phyloP scores from a whole-genome alignment of 2,797 vertebrate genomes.

The Neosilurus hyrtlii region DNA sequence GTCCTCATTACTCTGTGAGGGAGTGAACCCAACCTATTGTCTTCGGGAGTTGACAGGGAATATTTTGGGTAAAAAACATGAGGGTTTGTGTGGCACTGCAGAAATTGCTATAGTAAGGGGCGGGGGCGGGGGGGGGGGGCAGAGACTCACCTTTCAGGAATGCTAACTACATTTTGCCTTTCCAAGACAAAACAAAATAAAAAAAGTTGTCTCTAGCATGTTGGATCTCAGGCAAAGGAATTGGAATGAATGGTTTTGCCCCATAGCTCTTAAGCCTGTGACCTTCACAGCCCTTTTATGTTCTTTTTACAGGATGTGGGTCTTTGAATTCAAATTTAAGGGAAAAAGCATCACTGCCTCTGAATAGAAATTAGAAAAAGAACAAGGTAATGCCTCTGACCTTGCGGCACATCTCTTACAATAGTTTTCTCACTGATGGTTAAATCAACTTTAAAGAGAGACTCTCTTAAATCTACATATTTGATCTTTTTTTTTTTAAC shows the following conservation, averaged over 20 bases:
- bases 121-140: slow-evolving; percentile 32
- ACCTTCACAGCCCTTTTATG: slow-evolving; percentile 59
- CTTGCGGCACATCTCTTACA: slow-evolving; percentile 42
- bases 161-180: slow-evolving; percentile 61
- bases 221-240: slow-evolving; percentile 56
- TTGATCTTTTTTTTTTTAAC: too few relatives aligned
- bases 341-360: slow-evolving; percentile 48
- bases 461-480: not conserved
- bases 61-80: slow-evolving; percentile 68
- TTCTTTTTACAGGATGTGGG: slow-evolving; percentile 56
- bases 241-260: slow-evolving; percentile 59
- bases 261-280: slow-evolving; percentile 57
- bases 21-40: slow-evolving; percentile 68
- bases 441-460: slow-evolving; percentile 11
- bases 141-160: slow-evolving; percentile 53
- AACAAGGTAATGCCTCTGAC: slow-evolving; percentile 45
- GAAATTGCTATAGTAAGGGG: slow-evolving; percentile 58
- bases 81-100: slow-evolving; percentile 66
- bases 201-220: slow-evolving; percentile 50
- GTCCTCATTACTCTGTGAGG: slow-evolving; percentile 74
- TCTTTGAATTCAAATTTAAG: slow-evolving; percentile 56
- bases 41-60: slow-evolving; percentile 63
- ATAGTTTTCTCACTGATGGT: slow-evolving; percentile 4
- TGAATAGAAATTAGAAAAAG: slow-evolving; percentile 53
- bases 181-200: slow-evolving; percentile 18